These are phyloP conservation scores for Amblyjoppa fuscipennis DNA, from an alignment of 2,888 invertebrate genomes.

Conservation along the genomic window DNA sequence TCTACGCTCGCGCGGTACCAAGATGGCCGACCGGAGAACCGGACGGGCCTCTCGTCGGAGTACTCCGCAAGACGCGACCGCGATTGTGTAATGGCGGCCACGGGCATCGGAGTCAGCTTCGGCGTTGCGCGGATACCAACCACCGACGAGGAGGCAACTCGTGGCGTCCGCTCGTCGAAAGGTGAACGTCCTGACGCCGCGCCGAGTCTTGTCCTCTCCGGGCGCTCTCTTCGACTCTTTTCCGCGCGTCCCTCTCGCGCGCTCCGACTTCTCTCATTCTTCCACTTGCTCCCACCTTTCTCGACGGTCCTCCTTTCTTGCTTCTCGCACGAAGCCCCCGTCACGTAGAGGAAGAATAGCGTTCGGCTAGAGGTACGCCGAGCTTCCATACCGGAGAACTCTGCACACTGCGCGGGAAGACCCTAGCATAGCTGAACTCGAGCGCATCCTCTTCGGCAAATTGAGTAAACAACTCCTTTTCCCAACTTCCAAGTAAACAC, in stretches of 20 bases:
- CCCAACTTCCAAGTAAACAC: background rate
- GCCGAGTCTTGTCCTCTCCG: constrained; percentile 72
- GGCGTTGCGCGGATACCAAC: constrained; percentile 49
- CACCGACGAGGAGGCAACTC: constrained; percentile 15
- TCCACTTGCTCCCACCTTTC: constrained; percentile 43
- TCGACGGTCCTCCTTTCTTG: constrained; percentile 60
- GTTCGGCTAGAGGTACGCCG: constrained; percentile 33
- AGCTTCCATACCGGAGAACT: constrained; percentile 35
- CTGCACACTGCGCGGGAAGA: background rate
- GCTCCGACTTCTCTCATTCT: constrained; percentile 34
- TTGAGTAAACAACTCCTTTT: constrained; percentile 21
- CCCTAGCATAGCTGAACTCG: background rate
- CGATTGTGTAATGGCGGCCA: constrained; percentile 84
- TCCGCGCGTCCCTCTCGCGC: constrained; percentile 53
- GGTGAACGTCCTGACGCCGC: constrained; percentile 80
- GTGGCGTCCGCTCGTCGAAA: constrained; percentile 74
- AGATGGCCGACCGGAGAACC: constrained; percentile 78
- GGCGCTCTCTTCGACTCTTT: constrained; percentile 62
- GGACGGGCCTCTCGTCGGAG: constrained; percentile 69
- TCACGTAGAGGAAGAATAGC: constrained; percentile 55
- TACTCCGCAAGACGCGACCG: constrained; percentile 51
- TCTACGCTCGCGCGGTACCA: constrained; percentile 76
- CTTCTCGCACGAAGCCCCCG: constrained; percentile 36
- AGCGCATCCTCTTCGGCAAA: constrained; percentile 24
- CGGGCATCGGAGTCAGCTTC: constrained; percentile 50